Base-by-base conservation (phyloP, 2,888 invertebrate species). In the Pandemis heparana region DNA sequence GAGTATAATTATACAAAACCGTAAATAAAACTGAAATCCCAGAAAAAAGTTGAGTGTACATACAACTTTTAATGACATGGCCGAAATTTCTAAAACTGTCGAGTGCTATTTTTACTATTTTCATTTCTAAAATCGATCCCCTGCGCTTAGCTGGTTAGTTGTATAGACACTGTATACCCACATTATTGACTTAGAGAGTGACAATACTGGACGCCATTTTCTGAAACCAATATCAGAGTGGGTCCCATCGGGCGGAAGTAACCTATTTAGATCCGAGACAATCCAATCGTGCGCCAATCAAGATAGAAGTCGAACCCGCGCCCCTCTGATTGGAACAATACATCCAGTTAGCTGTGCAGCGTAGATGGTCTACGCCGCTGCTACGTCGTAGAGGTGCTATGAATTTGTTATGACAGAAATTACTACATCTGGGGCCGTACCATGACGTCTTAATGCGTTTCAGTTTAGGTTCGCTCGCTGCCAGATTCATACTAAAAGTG, bases 211-310 rank as follows among this genome's bases (percentile, higher is more conserved):
- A 10, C 23, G 18, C 23, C 53, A 12, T 53, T 32, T 23, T 56
- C 56, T 56, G 5, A 48, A n/a, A n/a, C 56, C 56, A 56, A 56
- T 4, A 56, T 56, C 56, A 23, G 12, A 53, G 51, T 16, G 48
- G 48, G n/a, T 8, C 16, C 51, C 51, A 18, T 12, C n/a, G 43
- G 46, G 5, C 63, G 63, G 63, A 63, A 63, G 63, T 63, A 63
- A 63, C 43, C 32, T 5, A 43, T 43, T 63, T 63, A 63, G 12
- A 4, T 12, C 12, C 14, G 63, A 46, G 18, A 63, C 46, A 63
- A 63, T 63, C 63, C 63, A 63, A 63, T 63, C 63, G 46, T 23
- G 23, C 8, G 9, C 18, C 62, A 62, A 62, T 62, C 62, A 56
- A 14, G 53, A 6, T 43, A 8, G 63, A 43, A 43, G 12, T 63